Evolutionary conservation across 2,113 vertebrate genomes (phyloP).

Genomic region (Dendrocopos noguchii): DNA sequence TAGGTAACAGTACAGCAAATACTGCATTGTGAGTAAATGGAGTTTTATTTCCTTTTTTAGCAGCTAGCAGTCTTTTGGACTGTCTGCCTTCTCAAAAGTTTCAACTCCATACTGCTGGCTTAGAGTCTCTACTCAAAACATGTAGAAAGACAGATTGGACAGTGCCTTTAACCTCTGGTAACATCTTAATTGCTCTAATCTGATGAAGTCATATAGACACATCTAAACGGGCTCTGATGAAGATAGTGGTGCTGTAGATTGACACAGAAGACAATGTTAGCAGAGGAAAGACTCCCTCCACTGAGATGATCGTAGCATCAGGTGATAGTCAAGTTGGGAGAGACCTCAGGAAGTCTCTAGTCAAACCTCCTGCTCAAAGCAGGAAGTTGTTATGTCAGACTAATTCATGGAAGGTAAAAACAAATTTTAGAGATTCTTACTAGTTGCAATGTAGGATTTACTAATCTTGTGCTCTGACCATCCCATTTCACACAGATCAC

Average conservation of each 20-base stretch:
- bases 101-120: not conserved
- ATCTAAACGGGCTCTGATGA: not conserved
- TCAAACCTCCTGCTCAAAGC: not conserved
- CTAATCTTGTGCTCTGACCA: not conserved
- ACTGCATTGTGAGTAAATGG: not conserved
- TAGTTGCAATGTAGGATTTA: not conserved
- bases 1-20: slow-evolving; percentile 3
- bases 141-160: not conserved
- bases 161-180: not conserved
- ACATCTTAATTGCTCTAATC: not conserved
- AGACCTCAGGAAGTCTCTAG: not conserved
- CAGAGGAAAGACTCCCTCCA: not conserved
- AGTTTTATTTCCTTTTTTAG: not conserved
- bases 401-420: not conserved
- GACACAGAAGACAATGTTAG: accelerated
- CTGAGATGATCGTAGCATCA: not conserved
- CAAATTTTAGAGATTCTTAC: not conserved
- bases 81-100: not conserved
- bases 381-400: not conserved
- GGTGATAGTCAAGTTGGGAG: not conserved
- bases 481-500: not conserved
- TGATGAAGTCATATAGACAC: not conserved
- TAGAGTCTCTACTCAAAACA: not conserved
- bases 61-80: not conserved
- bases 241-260: not conserved